Conservation (phyloP, 2,888 invertebrate species). For the Plebejus anna region DNA sequence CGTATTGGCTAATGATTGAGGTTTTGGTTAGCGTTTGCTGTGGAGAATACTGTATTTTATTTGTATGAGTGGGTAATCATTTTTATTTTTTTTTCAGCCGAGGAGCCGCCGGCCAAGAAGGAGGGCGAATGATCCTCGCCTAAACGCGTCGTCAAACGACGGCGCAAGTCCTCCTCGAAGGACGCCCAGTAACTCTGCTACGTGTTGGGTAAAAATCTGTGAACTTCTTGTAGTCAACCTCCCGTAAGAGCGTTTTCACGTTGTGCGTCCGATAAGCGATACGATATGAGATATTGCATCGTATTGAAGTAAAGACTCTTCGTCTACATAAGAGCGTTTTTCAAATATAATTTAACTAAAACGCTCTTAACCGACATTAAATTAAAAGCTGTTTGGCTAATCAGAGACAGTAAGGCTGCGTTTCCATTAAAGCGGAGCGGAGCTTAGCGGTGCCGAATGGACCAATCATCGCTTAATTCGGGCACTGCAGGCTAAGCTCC, state of each 20-base stretch:
- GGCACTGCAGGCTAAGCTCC: too few relatives aligned
- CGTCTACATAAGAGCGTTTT: too few relatives aligned
- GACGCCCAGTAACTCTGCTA: conserved; percentile 48
- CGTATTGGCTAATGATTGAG: conserved; percentile 17
- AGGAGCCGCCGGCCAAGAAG: conserved; percentile 68
- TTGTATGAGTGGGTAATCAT: background rate
- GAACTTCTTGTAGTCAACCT: background rate
- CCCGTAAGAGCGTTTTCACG: background rate
- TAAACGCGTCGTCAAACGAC: conserved; percentile 74
- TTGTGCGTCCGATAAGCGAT: background rate
- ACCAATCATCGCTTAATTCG: too few relatives aligned
- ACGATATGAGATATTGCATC: too few relatives aligned
- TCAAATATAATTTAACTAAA: too few relatives aligned
- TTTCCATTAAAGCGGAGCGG: too few relatives aligned
- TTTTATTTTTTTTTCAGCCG: conserved; percentile 50
- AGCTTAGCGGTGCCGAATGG: too few relatives aligned
- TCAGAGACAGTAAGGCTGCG: too few relatives aligned
- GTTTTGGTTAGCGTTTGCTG: conserved; percentile 18
- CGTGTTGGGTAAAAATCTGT: conserved; percentile 6
- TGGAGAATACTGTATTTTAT: conserved; percentile 11
- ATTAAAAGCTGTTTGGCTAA: too few relatives aligned
- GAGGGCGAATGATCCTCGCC: conserved; percentile 75
- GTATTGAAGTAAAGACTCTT: too few relatives aligned
- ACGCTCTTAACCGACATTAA: too few relatives aligned
- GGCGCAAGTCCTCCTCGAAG: conserved; percentile 71